These are phyloP conservation scores for Mesocentrotus franciscanus DNA, from an alignment of 53 echinoderm and acorn worm genomes.

Conservation along the genomic window DNA sequence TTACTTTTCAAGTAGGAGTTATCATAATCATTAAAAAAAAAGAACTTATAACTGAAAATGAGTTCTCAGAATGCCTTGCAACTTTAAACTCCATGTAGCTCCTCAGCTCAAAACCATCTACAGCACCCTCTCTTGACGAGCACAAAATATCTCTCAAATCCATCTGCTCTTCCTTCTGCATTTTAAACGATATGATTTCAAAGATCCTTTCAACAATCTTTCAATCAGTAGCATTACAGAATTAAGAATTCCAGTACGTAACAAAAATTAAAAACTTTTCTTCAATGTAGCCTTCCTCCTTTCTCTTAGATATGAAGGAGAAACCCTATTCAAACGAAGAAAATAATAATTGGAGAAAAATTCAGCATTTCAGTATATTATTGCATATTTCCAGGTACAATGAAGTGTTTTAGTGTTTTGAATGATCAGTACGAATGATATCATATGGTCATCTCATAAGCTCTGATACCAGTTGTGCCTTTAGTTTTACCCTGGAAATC, in stretches of 20 bases:
- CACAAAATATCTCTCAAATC: neutral
- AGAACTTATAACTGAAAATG: neutral
- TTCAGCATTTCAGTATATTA: too few relatives aligned
- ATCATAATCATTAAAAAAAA: neutral
- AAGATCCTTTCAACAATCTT: neutral
- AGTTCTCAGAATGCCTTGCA: neutral
- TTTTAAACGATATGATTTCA: neutral
- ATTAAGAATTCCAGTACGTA: too few relatives aligned
- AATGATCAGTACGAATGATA: too few relatives aligned
- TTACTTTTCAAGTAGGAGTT: too few relatives aligned
- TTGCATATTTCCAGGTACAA: too few relatives aligned
- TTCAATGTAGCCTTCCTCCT: neutral
- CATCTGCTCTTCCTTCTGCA: neutral
- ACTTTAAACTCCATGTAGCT: neutral
- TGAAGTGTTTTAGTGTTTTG: too few relatives aligned
- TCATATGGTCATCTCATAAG: too few relatives aligned
- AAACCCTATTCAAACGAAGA: neutral
- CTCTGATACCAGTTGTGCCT: too few relatives aligned
- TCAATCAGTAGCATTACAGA: neutral
- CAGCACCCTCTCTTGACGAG: conserved; percentile 10
- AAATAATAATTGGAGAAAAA: neutral
- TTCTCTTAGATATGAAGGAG: neutral
- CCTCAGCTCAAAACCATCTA: neutral
- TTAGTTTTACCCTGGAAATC: too few relatives aligned
- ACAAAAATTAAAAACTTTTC: too few relatives aligned